phyloP scores from a whole-genome alignment of 2,113 vertebrate genomes.

The Barnardius zonarius region DNA sequence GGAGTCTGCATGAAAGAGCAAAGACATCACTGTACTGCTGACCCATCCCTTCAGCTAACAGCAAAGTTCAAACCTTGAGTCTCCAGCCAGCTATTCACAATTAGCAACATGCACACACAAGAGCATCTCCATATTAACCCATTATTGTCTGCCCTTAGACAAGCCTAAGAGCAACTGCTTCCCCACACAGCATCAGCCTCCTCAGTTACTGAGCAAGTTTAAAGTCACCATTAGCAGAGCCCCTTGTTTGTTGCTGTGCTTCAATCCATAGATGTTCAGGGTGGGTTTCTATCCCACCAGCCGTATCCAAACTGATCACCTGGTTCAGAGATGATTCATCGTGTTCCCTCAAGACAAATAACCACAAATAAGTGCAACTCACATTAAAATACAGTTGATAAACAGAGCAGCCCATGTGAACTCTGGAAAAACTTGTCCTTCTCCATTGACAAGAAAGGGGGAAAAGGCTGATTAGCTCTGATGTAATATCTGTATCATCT shows the following conservation, averaged over 20 bases:
- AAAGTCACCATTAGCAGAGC: accelerated
- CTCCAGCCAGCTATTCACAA: neutral
- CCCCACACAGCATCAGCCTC: neutral
- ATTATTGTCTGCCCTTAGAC: accelerated
- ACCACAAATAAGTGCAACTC: neutral
- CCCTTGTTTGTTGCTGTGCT: neutral
- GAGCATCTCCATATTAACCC: neutral
- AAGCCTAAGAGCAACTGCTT: neutral
- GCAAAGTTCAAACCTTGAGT: accelerated
- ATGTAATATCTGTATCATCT: no score
- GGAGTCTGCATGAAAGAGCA: neutral
- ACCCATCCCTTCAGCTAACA: neutral
- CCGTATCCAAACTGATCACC: neutral
- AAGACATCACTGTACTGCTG: neutral
- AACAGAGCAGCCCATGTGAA: neutral
- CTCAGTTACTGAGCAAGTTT: neutral
- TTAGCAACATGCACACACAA: neutral
- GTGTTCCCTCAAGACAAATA: neutral
- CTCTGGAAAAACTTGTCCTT: neutral
- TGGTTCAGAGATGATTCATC: no score
- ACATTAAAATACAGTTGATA: neutral
- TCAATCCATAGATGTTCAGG: neutral
- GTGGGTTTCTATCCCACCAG: neutral
- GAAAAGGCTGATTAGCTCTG: neutral
- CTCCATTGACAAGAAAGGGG: neutral